Evolutionary conservation across 2,888 invertebrate species (phyloP).

Genomic region (Hydrotaea cyrtoneurina): DNA sequence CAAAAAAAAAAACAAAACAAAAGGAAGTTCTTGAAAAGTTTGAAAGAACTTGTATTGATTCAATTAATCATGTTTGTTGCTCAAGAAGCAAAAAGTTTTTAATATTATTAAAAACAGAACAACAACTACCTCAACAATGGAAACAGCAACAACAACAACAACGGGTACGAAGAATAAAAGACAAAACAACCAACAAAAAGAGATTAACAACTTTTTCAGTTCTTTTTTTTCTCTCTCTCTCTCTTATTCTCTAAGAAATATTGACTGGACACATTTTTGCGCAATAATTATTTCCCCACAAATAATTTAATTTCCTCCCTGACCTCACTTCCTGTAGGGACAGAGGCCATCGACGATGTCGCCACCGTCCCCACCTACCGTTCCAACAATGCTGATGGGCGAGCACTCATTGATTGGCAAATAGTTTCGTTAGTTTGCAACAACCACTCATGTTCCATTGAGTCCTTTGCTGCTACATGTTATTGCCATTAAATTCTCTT

Average conservation of each 20-base stretch:
- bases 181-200: slow-evolving; percentile 21
- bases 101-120: slow-evolving; percentile 31
- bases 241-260: background rate
- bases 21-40: slow-evolving; percentile 25
- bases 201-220: slow-evolving; percentile 25
- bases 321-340: too few relatives aligned
- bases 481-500: slow-evolving; percentile 17
- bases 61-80: slow-evolving; percentile 34
- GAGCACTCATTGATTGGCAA: slow-evolving; percentile 16
- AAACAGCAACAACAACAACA: background rate
- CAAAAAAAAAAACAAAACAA: background rate
- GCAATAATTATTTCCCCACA: slow-evolving; percentile 28
- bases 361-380: background rate
- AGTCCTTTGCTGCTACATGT: background rate
- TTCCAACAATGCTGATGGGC: background rate
- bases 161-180: slow-evolving; percentile 12
- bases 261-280: slow-evolving; percentile 28
- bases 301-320: slow-evolving; percentile 31
- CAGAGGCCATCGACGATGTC: background rate
- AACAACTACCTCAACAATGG: background rate
- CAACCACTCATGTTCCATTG: slow-evolving; percentile 29
- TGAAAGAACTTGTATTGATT: slow-evolving; percentile 34
- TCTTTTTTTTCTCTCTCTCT: background rate
- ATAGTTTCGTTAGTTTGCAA: background rate
- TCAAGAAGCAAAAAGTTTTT: slow-evolving; percentile 33